Base-by-base conservation (phyloP, 2,888 invertebrate species). In the Polylopha cassiicola region DNA sequence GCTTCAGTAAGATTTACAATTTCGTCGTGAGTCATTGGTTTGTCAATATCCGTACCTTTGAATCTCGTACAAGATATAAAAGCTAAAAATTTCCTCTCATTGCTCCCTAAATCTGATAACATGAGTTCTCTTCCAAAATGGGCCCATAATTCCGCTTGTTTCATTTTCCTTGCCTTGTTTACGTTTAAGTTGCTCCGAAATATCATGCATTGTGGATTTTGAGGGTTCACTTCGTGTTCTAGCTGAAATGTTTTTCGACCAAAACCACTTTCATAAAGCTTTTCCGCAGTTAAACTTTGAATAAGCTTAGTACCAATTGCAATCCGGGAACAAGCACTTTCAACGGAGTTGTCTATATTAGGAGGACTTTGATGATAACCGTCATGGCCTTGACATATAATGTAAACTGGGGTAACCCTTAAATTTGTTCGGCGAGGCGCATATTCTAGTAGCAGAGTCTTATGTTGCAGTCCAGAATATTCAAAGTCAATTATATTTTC, bases 61-160 rank as follows among this genome's bases (percentile, higher is more conserved):
- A 93, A 96, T 55, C 90, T 87, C 1, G 97, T 96, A 69, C 95
- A 95, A 0, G 95, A 94, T 50, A 97, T 87, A 65, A 98, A 97
- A 0, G 92, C 96, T 39, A 97, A 86, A 82, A 94, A 97, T 73
- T 98, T 98, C 50, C 92, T 88, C 51, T 91, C 88, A 47, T 89
- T 87, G 52, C 86, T 87, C 31, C 89, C 89, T 32, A 90, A 62
- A 22, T 86, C 74, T 0, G 91, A 91, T 37, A 89, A 87, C 88
- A 95, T 91, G 26, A 98, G 81, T 76, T 97, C 97, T 49, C 92
- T 88, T 1, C 94, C 97, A 68, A 96, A 90, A 65, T 91, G 81
- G 52, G 91, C 88, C 97, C 97, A 98, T 30, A 98, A 73, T 50
- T 94, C 91, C 29, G 91, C 88, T 61, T 94, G 92, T 51, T 88